Percentiles rank a stretch among this genome's conserved stretches.
Conservation (phyloP, 2,797 vertebrate genomes). For the Melanotaenia trifasciata region DNA sequence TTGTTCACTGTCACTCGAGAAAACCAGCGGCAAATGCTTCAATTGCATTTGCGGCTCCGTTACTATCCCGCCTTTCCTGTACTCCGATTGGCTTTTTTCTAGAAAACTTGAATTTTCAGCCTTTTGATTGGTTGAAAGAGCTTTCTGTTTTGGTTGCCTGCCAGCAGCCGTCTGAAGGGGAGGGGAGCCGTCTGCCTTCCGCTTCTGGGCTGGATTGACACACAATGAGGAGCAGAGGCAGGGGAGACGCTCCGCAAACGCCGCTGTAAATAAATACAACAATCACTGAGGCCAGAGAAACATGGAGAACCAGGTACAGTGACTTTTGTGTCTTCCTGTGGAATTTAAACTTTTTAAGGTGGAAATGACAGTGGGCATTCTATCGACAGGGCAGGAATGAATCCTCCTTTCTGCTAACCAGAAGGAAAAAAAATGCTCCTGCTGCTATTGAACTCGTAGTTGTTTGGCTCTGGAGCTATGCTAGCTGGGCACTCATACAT, state of each 20-base stretch:
- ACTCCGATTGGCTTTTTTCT: slow-evolving; percentile 60
- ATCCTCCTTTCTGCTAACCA: slow-evolving; percentile 71
- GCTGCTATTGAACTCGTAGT: slow-evolving; percentile 80
- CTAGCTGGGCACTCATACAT: slow-evolving; percentile 82
- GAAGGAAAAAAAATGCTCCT: slow-evolving; percentile 67
- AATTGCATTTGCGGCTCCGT: slow-evolving; percentile 76
- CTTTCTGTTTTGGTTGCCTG: slow-evolving; percentile 82
- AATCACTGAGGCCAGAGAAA: slow-evolving; percentile 79
- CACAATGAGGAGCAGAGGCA: slow-evolving; percentile 88
- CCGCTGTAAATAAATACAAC: slow-evolving; percentile 87
- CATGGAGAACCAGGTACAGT: slow-evolving; percentile 89
- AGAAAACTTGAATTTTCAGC: slow-evolving; percentile 45
- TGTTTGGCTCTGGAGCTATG: slow-evolving; percentile 81
- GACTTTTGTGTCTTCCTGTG: slow-evolving; percentile 54
- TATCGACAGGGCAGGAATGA: slow-evolving; percentile 64
- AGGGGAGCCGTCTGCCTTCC: slow-evolving; percentile 85
- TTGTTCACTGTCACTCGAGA: slow-evolving; percentile 75
- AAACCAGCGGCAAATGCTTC: slow-evolving; percentile 72
- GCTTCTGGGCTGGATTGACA: slow-evolving; percentile 88
- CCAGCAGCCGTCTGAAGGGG: slow-evolving; percentile 84
- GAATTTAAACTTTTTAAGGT: slow-evolving; percentile 50
- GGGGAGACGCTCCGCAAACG: slow-evolving; percentile 83
- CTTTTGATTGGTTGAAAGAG: slow-evolving; percentile 68
- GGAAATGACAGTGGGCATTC: slow-evolving; percentile 53
- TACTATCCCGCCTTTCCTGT: slow-evolving; percentile 59